Base-by-base conservation (phyloP, 2,797 vertebrate genomes). In the Salarias fasciatus region DNA sequence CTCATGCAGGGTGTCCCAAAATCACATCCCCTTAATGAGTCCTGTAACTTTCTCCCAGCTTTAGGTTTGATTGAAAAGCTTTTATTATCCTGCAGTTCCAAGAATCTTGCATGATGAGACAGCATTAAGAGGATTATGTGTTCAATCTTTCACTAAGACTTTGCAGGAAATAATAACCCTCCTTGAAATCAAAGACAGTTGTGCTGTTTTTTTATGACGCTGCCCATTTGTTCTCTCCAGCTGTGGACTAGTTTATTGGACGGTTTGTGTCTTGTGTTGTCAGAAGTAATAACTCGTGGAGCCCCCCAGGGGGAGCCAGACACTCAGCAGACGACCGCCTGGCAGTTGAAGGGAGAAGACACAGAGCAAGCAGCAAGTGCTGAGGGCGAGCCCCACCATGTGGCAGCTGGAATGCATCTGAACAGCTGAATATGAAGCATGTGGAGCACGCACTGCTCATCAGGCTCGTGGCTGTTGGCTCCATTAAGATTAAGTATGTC, bases 281-380 rank as follows among this genome's bases (percentile, higher is more conserved):
- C 61, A 77, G 67, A 64, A 73, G 83, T 75, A 84, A 87, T 88
- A 82, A 85, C 82, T 86, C 69, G 80, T 37, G 28, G 5, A 50
- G 60, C 38, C 83, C 86, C 78, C 77, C 79, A 90, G 85, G 83
- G 85, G 88, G 89, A 87, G 86, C 86, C 77, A 86, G 46, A 83
- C 66, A 61, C 66, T 33, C 42, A 14, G 65, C 89, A 89, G 85
- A 86, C 81, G 72, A 35, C 11, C 29, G 49, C 53, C 42, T 68
- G 53, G 77, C 54, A 45, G 50, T 53, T 56, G 30, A 15, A 60
- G 9, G 49, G 28, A 62, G 35, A 24, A 29, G 11, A 4, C 11
- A 3, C 9, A 33, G 24, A 63, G 28, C 11, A 15, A 63, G 28
- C 11, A 15, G 6, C 18, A 77, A 68, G 70, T 75, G 83, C 84